Percentiles rank a stretch among this genome's conserved stretches.
These are phyloP conservation scores for Pseudochirops corinnae DNA, from an alignment of 2,797 vertebrate species.

Conservation along the genomic window DNA sequence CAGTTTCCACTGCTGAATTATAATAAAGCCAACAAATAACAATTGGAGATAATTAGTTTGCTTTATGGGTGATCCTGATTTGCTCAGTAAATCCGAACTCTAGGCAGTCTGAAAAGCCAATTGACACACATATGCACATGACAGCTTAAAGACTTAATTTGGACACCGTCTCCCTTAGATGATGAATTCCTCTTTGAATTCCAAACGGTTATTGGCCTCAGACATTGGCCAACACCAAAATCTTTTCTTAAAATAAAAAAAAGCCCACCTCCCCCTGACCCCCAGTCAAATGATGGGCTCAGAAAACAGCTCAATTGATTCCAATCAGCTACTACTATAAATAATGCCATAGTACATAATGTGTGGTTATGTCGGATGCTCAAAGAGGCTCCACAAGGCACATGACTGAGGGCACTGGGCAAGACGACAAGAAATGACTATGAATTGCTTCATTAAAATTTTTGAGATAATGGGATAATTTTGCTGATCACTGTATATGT, in stretches of 20 bases:
- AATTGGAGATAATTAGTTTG: constrained; percentile 10
- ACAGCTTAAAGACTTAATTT: not conserved
- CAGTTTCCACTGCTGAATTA: constrained; percentile 34
- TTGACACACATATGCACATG: not conserved
- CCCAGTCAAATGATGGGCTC: constrained; percentile 1
- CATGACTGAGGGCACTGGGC: constrained; percentile 11
- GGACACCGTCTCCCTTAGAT: not conserved
- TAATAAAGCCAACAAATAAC: constrained; percentile 37
- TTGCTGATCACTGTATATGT: constrained; percentile 12
- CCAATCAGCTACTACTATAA: constrained; percentile 39
- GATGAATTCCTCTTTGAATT: not conserved
- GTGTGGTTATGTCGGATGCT: constrained; percentile 46
- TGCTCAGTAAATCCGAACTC: not conserved
- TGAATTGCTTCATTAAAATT: constrained; percentile 11
- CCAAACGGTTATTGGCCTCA: not conserved
- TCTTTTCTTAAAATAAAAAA: constrained; percentile 8
- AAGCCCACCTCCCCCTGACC: not conserved
- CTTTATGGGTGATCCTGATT: constrained; percentile 32
- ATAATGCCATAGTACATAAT: not conserved
- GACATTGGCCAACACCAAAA: not conserved
- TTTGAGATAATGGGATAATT: constrained; percentile 23
- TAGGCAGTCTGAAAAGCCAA: not conserved
- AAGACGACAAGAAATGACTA: constrained; percentile 31
- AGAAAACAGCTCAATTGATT: constrained; percentile 37
- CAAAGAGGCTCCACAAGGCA: not conserved